Evolutionary conservation across 2,797 vertebrate genomes (phyloP), one percentile per base, ranked within the genome.

Genomic region (Aeoliscus strigatus): DNA sequence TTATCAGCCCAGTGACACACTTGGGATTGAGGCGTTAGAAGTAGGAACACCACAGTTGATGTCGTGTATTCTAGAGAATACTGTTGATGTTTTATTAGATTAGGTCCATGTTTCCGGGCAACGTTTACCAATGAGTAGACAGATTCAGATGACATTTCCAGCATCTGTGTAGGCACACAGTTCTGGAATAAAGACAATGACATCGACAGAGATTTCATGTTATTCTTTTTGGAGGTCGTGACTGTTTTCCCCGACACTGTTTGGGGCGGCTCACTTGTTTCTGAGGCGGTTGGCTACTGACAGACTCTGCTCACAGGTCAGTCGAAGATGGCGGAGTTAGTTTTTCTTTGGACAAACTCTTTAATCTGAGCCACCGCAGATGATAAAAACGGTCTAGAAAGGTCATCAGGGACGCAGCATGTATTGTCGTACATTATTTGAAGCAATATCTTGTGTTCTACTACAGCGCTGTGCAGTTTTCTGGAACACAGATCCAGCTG

Each of bases 381-480:
- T 60, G 60, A 66, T 50, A 53, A 58, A 58, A 60, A 31, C 52
- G 36, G 40, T 17, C 18, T 39, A 25, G 50, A 63, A 55, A 73
- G 62, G 72, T 70, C 73, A 54, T 26, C 15, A 17, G 49, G 61
- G 71, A 75, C 56, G 51, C 51, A 52, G 46, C 41, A 37, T 60
- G 64, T 51, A 66, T 75, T 74, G 76, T 73, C 66, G 56, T 43
- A 58, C 57, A 72, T 66, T 49, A 73, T 63, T 60, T 60, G 42
- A 68, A 75, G 53, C 62, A 62, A 70, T 76, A 71, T 73, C 68
- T 71, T 75, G 63, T 15, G 14, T 51, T 59, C 64, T 70, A n/a
- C n/a, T n/a, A n/a, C n/a, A n/a, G n/a, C n/a, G n/a, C n/a, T n/a
- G n/a, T n/a, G n/a, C n/a, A n/a, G n/a, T n/a, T n/a, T n/a, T n/a